Conservation (phyloP, 1,140 invertebrate genomes). For the Drosophila ambigua region DNA sequence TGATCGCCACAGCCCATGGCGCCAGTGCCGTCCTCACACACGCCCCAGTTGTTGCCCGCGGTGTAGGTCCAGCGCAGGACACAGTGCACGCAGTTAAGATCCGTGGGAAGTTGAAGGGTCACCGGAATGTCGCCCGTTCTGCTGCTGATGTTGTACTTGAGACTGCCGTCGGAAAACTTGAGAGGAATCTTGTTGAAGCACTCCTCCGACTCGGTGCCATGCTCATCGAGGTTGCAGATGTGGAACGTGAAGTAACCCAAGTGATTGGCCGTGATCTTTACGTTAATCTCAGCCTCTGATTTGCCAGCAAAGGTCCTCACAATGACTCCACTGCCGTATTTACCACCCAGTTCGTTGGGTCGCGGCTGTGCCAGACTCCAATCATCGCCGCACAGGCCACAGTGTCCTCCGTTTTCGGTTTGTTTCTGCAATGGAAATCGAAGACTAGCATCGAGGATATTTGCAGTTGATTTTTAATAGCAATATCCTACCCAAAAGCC, state of each 20-base stretch:
- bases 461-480: rapidly evolving
- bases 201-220: constrained; percentile 58
- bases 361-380: constrained; percentile 85
- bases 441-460: neutral
- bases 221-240: constrained; percentile 84
- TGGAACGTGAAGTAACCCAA: constrained; percentile 85
- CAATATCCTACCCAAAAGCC: constrained; percentile 83
- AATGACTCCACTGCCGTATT: constrained; percentile 86
- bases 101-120: constrained; percentile 36
- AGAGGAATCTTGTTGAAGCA: constrained; percentile 81
- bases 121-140: constrained; percentile 33
- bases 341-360: constrained; percentile 86
- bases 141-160: constrained; percentile 33
- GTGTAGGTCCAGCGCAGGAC: constrained; percentile 73
- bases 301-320: constrained; percentile 81
- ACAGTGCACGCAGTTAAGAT: constrained; percentile 84
- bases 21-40: constrained; percentile 83
- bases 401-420: constrained; percentile 84
- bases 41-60: constrained; percentile 85
- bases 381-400: constrained; percentile 86
- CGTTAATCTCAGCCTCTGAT: constrained; percentile 73
- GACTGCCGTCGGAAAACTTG: constrained; percentile 49
- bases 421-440: constrained; percentile 68
- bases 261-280: constrained; percentile 85
- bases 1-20: constrained; percentile 86